phyloP scores from a whole-genome alignment of 1,140 invertebrate genomes.

The Tetragonula clypearis region DNA sequence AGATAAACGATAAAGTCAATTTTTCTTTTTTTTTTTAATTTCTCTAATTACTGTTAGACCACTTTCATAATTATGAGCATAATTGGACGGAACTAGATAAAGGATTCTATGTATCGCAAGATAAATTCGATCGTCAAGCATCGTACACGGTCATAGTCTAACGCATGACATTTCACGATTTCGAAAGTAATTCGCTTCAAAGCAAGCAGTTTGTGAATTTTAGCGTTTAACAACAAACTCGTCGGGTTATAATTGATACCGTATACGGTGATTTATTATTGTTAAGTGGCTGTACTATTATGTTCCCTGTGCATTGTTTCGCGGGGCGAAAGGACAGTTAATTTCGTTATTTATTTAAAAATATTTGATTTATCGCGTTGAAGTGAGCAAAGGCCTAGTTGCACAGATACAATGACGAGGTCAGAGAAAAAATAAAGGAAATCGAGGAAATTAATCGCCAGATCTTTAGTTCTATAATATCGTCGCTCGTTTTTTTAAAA shows the following conservation, averaged over 20 bases:
- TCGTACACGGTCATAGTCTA: constrained; percentile 2
- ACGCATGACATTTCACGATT: constrained; percentile 36
- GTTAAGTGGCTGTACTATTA: background rate
- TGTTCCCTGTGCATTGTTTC: background rate
- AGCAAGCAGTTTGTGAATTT: constrained; percentile 15
- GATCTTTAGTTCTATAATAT: background rate
- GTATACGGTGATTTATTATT: background rate
- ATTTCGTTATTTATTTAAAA: background rate
- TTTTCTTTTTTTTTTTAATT: no score
- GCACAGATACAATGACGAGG: background rate
- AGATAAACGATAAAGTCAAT: no score
- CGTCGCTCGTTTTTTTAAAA: background rate
- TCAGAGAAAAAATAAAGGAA: background rate
- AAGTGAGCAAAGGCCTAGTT: background rate
- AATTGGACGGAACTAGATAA: constrained; percentile 29
- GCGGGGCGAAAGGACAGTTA: background rate
- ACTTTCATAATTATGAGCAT: background rate
- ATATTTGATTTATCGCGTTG: background rate
- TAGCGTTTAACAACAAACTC: background rate
- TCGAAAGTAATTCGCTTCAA: constrained; percentile 10
- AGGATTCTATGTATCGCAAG: constrained; percentile 28
- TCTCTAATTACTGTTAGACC: no score
- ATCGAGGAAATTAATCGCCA: background rate
- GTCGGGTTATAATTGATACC: background rate
- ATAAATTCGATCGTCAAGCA: constrained; percentile 22